Evolutionary conservation across 2,113 vertebrate species (phyloP), one percentile per base, ranked within the genome.

Genomic region (Hippoglossus stenolepis): DNA sequence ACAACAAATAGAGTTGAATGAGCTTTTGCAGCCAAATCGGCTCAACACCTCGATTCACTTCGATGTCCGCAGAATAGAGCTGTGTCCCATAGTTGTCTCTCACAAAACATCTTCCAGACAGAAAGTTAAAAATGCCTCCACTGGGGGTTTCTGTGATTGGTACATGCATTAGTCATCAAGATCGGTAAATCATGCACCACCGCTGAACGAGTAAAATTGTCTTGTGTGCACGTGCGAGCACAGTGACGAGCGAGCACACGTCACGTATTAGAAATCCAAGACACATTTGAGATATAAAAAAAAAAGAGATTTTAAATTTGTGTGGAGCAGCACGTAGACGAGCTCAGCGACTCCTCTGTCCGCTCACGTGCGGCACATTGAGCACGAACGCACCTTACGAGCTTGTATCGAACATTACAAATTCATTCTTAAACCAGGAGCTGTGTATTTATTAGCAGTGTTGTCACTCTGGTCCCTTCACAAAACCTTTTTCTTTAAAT

Each of bases 401-500:
- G 51, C n/a, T 8, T 15, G 61, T 18, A 8, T 18, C 3, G 17
- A 51, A 51, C 1, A 14, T 45, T 63, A 80, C 35, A n/a, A 70
- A 73, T 62, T 82, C 66, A 47, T 5, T 65, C 24, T 58, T 47
- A 5, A 43, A 58, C 15, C 3, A 4, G 7, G 26, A 80, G 38
- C 3, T 5, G 20, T 64, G 15, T 38, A 28, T 67, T 26, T 54
- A 23, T 62, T 53, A 71, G 61, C 15, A 23, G 5, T 60, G 7
- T 72, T 62, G 2, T 73, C 40, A 45, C 15, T 23, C 18, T 77
- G 80, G 73, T 83, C 71, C 80, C 74, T 71, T 43, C n/a, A 20
- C 23, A 61, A 70, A 43, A 66, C 56, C 11, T 28, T 24, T 18
- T 65, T 24, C 17, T 65, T 49, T 40, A 49, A 0, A 61, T 49